Evolutionary conservation across 2,113 vertebrate genomes (phyloP), one percentile per base, ranked within the genome.

Genomic region (Microcebus jonahi): DNA sequence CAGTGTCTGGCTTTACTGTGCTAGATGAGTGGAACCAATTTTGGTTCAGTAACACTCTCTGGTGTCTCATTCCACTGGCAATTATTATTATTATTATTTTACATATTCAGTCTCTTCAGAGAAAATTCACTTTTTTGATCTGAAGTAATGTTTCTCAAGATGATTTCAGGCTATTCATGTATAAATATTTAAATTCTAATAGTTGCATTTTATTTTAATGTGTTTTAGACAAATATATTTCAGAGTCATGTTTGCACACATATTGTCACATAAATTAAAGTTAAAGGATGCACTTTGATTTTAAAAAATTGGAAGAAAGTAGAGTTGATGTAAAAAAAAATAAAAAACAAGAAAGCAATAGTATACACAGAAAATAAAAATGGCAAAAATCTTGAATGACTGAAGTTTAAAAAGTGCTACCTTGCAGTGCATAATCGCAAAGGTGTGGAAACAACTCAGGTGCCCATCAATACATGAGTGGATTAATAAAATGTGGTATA

Each of bases 151-250:
- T 80, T 90, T 73, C 6, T 81, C 67, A 82, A 68, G n/a, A n/a
- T 67, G 18, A 81, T 25, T 89, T 91, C 50, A 91, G 36, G 2
- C 5, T 83, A 42, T 2, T 70, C n/a, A 9, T 61, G 25, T 12
- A 68, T 45, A 65, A 34, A 34, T 89, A 70, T 48, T 90, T 94
- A 83, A 34, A 81, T 53, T 57, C n/a, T 67, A 86, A 73, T 36
- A 48, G 6, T 59, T 61, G 21, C 42, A 77, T 71, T 77, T 82
- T 92, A 91, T 48, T 79, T 90, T 76, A 65, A 48, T 57, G 0
- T 87, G 3, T 45, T 36, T 95, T 65, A 79, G 63, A 91, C 96
- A 95, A 76, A 88, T 67, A 73, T 34, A 11, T 77, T 48, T 14
- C 13, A 55, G 14, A 63, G 17, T 50, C 23, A 65, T 50, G 34